Conservation (phyloP, 2,797 vertebrate species). For the Notolepis coatsorum region DNA sequence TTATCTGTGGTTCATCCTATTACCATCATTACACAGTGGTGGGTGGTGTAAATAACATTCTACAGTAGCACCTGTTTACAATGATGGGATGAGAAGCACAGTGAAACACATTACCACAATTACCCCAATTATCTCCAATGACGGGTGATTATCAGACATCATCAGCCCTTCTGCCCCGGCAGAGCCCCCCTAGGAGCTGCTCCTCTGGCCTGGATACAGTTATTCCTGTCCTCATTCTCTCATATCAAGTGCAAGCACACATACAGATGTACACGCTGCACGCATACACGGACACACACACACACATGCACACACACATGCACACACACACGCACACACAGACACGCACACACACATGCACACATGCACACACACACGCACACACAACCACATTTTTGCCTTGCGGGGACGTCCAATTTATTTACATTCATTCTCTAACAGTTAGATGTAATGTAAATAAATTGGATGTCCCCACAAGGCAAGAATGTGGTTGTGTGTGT, state of each 20-base stretch:
- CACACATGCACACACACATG: too few species aligned
- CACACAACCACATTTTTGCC: slow-evolving; percentile 19
- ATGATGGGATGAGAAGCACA: slow-evolving; percentile 46
- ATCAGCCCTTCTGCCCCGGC: slow-evolving; percentile 28
- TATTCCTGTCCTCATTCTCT: slow-evolving; percentile 56
- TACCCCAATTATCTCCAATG: slow-evolving; percentile 76
- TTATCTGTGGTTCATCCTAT: slow-evolving; percentile 49
- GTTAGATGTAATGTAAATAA: too few species aligned
- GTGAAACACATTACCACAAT: slow-evolving; percentile 68
- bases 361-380: neutral
- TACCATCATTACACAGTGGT: slow-evolving; percentile 22
- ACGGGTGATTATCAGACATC: slow-evolving; percentile 71
- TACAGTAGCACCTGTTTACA: slow-evolving; percentile 50
- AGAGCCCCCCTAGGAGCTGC: slow-evolving; percentile 28
- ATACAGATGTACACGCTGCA: slow-evolving; percentile 12
- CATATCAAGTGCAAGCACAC: slow-evolving; percentile 46
- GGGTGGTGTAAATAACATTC: slow-evolving; percentile 32
- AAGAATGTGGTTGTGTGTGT: too few species aligned
- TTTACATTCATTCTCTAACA: too few species aligned
- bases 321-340: slow-evolving; percentile 33
- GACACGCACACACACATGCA: neutral
- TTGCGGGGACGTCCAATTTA: too few species aligned
- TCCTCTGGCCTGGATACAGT: slow-evolving; percentile 48
- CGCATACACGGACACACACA: neutral
- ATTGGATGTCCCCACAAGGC: too few species aligned